Conservation (phyloP, 2,888 invertebrate genomes). For the Doris montereyensis region DNA sequence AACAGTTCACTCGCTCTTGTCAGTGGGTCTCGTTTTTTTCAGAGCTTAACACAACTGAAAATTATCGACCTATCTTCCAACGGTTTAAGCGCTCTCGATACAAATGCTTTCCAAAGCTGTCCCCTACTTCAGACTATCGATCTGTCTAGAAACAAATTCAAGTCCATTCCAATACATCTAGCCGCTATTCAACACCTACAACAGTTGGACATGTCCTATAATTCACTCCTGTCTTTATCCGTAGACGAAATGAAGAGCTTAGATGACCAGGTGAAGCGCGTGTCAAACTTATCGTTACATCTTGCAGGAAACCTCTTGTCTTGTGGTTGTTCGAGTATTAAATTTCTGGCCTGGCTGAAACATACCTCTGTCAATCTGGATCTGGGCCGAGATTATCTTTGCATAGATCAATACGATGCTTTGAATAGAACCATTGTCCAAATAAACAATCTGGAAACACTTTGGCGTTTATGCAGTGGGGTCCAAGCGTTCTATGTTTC, state of each 20-base stretch:
- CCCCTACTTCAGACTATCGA: not conserved
- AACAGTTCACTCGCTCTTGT: not conserved
- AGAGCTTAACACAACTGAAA: not conserved
- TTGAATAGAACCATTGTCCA: not conserved
- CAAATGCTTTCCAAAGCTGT: not conserved
- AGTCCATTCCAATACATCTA: slow-evolving; percentile 16
- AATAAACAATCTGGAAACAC: not conserved
- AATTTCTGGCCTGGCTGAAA: slow-evolving; percentile 5
- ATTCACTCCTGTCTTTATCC: not conserved
- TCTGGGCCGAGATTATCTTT: not conserved
- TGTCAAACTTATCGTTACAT: not conserved
- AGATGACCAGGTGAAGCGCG: not conserved
- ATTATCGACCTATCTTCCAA: slow-evolving; percentile 10
- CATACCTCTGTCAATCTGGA: not conserved
- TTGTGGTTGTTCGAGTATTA: slow-evolving; percentile 14
- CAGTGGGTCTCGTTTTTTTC: slow-evolving; percentile 1
- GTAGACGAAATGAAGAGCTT: not conserved
- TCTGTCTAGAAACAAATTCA: slow-evolving; percentile 5
- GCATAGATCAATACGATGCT: not conserved
- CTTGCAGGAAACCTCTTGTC: slow-evolving; percentile 23
- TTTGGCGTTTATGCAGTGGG: slow-evolving; percentile 25
- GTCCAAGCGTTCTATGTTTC: not conserved
- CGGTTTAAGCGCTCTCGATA: not conserved
- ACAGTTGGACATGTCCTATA: not conserved
- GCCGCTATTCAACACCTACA: slow-evolving; percentile 4